phyloP scores from a whole-genome alignment of 2,797 vertebrate species.

The Cercopithecus petaurista region DNA sequence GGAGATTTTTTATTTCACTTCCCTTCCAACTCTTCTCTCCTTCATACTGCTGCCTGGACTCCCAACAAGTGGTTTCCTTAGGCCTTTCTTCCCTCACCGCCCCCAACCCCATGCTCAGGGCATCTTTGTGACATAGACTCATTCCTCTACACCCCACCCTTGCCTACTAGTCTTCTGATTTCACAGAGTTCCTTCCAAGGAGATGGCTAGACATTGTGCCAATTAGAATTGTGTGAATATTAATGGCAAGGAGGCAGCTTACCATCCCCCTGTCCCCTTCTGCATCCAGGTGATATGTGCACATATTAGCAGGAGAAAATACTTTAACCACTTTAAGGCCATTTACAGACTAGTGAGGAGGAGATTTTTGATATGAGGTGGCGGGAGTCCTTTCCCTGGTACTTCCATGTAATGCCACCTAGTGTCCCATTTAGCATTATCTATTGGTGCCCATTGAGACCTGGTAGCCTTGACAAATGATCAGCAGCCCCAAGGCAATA shows the following conservation, averaged over 20 bases:
- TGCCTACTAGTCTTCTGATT: neutral
- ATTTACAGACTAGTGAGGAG: neutral
- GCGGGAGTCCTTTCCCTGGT: neutral
- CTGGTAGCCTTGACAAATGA: neutral
- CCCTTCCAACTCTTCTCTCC: neutral
- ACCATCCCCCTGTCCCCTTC: neutral
- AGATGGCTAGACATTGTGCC: neutral
- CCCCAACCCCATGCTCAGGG: neutral
- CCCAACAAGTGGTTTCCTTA: neutral
- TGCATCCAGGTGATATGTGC: neutral
- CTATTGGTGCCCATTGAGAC: neutral
- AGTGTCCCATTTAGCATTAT: neutral
- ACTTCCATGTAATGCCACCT: neutral
- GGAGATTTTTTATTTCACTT: neutral
- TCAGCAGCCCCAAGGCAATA: neutral
- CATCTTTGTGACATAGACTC: neutral
- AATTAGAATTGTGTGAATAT: neutral
- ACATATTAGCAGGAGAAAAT: neutral
- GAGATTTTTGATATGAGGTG: neutral
- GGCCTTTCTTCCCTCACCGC: neutral
- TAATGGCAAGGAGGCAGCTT: neutral
- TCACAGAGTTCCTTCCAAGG: neutral
- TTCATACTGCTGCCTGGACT: neutral
- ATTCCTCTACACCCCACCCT: neutral
- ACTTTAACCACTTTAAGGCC: neutral